Conservation (phyloP, 2,113 vertebrate genomes). For the Lethenteron reissneri region DNA sequence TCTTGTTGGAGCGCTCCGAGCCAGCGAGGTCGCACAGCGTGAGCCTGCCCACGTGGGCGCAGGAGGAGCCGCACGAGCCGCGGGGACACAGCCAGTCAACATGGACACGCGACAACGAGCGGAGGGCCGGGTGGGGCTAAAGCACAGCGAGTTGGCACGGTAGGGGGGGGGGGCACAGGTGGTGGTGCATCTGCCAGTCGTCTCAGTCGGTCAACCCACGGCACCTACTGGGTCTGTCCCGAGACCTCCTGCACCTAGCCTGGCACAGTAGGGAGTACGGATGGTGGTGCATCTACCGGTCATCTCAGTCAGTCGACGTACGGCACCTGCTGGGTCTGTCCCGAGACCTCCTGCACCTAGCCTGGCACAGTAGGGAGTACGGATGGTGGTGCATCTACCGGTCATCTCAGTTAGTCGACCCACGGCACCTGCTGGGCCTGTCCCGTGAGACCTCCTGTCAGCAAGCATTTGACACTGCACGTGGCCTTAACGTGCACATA, state of each 20-base stretch:
- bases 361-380: background rate
- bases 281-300: too few relatives aligned
- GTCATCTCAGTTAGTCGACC: background rate
- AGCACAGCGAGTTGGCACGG: background rate
- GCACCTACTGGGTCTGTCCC: background rate
- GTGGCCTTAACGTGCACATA: too few relatives aligned
- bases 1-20: conserved; percentile 59
- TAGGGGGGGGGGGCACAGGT: background rate
- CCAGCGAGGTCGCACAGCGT: conserved; percentile 65
- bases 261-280: too few relatives aligned
- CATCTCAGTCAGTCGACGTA: too few relatives aligned
- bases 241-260: too few relatives aligned
- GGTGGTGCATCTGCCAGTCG: background rate
- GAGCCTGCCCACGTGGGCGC: conserved; percentile 22
- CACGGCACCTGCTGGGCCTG: background rate
- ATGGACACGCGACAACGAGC: background rate
- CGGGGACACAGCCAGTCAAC: background rate
- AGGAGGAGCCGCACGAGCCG: background rate
- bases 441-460: too few relatives aligned
- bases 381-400: background rate
- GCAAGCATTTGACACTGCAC: too few relatives aligned
- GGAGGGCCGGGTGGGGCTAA: background rate
- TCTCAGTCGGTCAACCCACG: background rate
- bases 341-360: too few relatives aligned
- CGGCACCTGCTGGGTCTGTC: too few relatives aligned